phyloP scores from a whole-genome alignment of 1,140 invertebrate species.

The Lucilia sericata region DNA sequence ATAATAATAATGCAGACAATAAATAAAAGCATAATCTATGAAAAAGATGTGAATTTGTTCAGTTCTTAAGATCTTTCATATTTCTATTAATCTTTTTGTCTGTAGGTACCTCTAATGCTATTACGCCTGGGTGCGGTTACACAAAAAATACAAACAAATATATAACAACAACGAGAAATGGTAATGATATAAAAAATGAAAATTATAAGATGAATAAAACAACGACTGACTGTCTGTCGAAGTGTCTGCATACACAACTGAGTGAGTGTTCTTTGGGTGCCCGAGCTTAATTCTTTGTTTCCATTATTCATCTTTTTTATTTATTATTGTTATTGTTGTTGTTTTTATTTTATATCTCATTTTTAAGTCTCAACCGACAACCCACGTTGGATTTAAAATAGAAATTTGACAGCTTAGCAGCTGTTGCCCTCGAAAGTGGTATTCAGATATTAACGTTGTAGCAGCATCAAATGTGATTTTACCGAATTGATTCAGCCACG shows the following conservation, averaged over 20 bases:
- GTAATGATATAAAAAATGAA: slow-evolving; percentile 11
- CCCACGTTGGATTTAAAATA: slow-evolving; percentile 42
- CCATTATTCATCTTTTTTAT: slow-evolving; percentile 16
- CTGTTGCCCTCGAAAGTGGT: slow-evolving; percentile 38
- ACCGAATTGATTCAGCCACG: slow-evolving; percentile 35
- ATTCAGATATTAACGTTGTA: slow-evolving; percentile 25
- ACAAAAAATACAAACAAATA: background rate
- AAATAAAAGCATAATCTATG: slow-evolving; percentile 25
- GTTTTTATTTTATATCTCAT: slow-evolving; percentile 28
- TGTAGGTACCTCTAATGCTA: background rate
- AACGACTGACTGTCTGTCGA: slow-evolving; percentile 4
- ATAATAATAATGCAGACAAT: background rate
- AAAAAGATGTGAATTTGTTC: slow-evolving; percentile 22
- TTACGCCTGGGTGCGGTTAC: slow-evolving; percentile 35
- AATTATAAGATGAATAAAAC: slow-evolving; percentile 17
- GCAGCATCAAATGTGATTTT: slow-evolving; percentile 17
- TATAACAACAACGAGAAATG: background rate
- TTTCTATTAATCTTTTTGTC: background rate
- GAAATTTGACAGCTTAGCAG: slow-evolving; percentile 46
- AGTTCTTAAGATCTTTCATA: slow-evolving; percentile 28
- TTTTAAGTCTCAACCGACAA: slow-evolving; percentile 34
- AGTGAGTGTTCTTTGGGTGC: slow-evolving; percentile 10
- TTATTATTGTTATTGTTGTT: background rate
- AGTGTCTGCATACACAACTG: background rate
- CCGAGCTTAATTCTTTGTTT: slow-evolving; percentile 5